Conservation (phyloP, 2,113 vertebrate genomes). For the Mobula hypostoma region DNA sequence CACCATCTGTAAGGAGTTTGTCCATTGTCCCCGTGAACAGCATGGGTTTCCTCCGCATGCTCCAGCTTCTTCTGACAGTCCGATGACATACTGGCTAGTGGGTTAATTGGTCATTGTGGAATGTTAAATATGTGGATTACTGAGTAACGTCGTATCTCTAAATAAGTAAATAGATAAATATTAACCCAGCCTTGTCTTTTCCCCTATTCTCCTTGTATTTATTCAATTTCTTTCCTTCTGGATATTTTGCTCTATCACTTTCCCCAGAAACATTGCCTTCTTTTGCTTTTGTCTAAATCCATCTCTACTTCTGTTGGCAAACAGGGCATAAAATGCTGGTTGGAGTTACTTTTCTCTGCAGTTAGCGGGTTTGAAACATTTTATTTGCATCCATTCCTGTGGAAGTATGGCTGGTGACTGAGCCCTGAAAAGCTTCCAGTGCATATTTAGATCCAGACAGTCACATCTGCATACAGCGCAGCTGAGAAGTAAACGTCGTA, state of each 20-base stretch:
- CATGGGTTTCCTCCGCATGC: too few relatives aligned
- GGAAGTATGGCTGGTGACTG: background rate
- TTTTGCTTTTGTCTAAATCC: background rate
- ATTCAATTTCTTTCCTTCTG: background rate
- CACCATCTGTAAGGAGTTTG: too few relatives aligned
- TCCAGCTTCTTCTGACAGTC: too few relatives aligned
- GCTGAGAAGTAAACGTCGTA: background rate
- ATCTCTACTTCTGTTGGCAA: background rate
- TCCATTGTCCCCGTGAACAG: too few relatives aligned
- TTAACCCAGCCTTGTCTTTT: background rate
- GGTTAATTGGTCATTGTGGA: too few relatives aligned
- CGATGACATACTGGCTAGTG: too few relatives aligned
- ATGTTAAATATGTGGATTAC: too few relatives aligned
- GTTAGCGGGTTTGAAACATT: background rate
- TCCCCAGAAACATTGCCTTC: background rate
- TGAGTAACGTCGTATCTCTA: too few relatives aligned
- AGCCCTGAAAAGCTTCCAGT: background rate
- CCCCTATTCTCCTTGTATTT: background rate
- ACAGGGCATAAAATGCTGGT: background rate
- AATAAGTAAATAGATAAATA: too few relatives aligned
- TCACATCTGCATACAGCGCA: slow-evolving; percentile 27
- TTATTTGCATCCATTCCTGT: background rate
- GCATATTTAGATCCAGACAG: background rate
- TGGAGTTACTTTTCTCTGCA: background rate
- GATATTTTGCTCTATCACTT: background rate